These are phyloP conservation scores for Sebastes variabilis DNA, from an alignment of 2,797 vertebrate genomes.

Conservation along the genomic window DNA sequence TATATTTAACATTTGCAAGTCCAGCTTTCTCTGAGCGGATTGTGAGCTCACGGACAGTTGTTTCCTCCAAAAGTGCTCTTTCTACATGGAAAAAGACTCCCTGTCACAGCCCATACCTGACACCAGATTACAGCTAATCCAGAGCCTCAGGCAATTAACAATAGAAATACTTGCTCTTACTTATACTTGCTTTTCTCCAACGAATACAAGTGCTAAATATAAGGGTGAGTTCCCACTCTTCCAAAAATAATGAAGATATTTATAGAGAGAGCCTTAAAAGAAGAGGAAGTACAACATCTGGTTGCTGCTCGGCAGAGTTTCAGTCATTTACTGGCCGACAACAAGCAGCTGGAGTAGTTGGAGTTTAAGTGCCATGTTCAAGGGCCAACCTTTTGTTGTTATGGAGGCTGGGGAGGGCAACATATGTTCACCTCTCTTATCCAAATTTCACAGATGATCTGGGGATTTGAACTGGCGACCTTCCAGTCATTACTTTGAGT, in stretches of 20 bases:
- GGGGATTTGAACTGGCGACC: constrained; percentile 14
- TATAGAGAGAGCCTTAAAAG: not conserved
- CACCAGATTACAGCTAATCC: too few relatives aligned
- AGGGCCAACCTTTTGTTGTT: constrained; percentile 31
- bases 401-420: not conserved
- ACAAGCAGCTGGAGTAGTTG: constrained; percentile 6
- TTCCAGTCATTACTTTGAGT: not conserved
- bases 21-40: too few relatives aligned
- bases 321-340: not conserved
- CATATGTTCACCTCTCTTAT: constrained; percentile 22
- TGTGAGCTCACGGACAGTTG: too few relatives aligned
- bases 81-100: too few relatives aligned
- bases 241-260: not conserved
- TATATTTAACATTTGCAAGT: too few relatives aligned
- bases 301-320: not conserved
- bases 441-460: not conserved
- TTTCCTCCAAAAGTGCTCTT: too few relatives aligned
- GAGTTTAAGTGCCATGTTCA: constrained; percentile 43
- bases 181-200: too few relatives aligned
- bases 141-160: too few relatives aligned
- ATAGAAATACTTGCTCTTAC: too few relatives aligned
- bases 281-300: constrained; percentile 6
- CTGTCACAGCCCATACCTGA: too few relatives aligned
- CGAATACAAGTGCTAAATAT: not conserved
- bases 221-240: not conserved